Percentiles rank a stretch among this genome's conserved stretches.
Conservation (phyloP, 1,140 invertebrate genomes). For the Augochlora pura region DNA sequence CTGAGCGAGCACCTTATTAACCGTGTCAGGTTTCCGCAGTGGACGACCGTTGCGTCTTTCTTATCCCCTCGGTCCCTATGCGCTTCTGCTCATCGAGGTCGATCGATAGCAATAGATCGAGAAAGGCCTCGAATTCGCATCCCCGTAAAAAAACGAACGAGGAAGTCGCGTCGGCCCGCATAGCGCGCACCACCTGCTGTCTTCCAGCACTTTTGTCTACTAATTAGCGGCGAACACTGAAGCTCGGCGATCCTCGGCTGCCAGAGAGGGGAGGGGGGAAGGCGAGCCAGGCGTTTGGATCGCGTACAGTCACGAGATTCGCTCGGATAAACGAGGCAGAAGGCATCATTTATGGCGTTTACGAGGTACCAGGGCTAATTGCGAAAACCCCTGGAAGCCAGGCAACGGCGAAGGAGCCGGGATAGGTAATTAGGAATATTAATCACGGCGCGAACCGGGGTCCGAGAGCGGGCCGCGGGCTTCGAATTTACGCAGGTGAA, state of each 20-base stretch:
- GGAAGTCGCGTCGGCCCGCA: no score
- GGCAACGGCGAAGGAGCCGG: background rate
- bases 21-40: no score
- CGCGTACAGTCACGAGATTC: background rate
- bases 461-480: background rate
- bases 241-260: no score
- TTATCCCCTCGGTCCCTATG: no score
- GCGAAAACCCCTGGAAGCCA: background rate
- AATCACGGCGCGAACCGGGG: constrained; percentile 19
- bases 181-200: no score
- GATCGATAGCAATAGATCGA: no score
- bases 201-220: background rate
- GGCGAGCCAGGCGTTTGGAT: background rate
- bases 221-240: background rate
- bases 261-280: no score
- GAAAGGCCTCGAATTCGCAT: no score
- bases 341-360: constrained; percentile 29
- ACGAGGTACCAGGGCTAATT: constrained; percentile 33
- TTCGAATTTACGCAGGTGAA: constrained; percentile 17
- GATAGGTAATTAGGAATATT: constrained; percentile 36
- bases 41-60: no score
- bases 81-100: no score
- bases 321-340: constrained; percentile 7
- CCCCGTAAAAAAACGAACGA: no score
- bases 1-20: no score